Percentiles rank a stretch among this genome's conserved stretches.
phyloP scores from a whole-genome alignment of 2,797 vertebrate genomes.

The Danio jaintianensis region DNA sequence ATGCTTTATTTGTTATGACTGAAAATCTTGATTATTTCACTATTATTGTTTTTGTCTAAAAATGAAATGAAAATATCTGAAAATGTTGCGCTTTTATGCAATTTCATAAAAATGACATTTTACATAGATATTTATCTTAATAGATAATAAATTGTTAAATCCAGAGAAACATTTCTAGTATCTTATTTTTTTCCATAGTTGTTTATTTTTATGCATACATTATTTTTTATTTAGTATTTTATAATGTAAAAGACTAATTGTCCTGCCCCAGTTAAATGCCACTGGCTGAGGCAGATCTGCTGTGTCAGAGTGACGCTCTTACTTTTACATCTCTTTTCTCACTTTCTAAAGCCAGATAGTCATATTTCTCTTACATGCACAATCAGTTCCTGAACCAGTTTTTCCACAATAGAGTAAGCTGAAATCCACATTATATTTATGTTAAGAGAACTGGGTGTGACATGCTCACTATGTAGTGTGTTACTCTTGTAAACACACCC shows the following conservation, averaged over 20 bases:
- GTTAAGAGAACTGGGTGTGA: conserved; percentile 46
- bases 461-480: conserved; percentile 6
- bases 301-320: neutral
- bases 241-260: neutral
- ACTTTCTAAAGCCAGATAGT: neutral
- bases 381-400: conserved; percentile 41
- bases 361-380: neutral
- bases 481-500: conserved; percentile 46
- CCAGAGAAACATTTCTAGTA: no score
- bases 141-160: no score
- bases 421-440: conserved; percentile 21
- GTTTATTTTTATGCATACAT: no score
- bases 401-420: conserved; percentile 29
- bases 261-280: neutral
- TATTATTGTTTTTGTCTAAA: no score
- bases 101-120: no score
- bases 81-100: no score
- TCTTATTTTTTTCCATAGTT: no score
- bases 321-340: neutral
- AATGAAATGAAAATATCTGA: no score
- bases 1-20: no score
- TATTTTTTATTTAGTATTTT: no score
- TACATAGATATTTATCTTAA: no score
- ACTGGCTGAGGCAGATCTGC: neutral
- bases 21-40: no score